These are phyloP conservation scores for Drosophila ogumai DNA, from an alignment of 1,140 invertebrate species.

Conservation along the genomic window DNA sequence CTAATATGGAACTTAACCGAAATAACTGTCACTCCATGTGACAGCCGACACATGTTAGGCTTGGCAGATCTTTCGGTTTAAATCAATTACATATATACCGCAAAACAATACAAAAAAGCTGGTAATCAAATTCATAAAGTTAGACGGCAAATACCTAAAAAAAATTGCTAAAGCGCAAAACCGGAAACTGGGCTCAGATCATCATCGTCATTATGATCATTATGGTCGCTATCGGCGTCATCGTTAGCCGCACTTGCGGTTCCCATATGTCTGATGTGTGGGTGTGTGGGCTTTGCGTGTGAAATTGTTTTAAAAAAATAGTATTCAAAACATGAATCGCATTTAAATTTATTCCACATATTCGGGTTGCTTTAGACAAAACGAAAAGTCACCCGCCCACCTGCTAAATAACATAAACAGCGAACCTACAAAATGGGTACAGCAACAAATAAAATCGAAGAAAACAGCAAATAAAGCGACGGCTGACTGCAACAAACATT, in stretches of 20 bases:
- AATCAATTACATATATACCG: conserved; percentile 68
- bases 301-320: conserved; percentile 8
- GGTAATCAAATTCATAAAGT: conserved; percentile 47
- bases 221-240: conserved; percentile 53
- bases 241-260: conserved; percentile 66
- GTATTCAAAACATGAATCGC: conserved; percentile 56
- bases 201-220: conserved; percentile 36
- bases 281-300: conserved; percentile 21
- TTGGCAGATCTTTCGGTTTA: conserved; percentile 64
- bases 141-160: conserved; percentile 29
- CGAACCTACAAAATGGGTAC: conserved; percentile 26
- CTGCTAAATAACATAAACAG: conserved; percentile 66
- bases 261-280: conserved; percentile 16
- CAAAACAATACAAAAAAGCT: conserved; percentile 43
- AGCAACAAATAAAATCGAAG: conserved; percentile 23
- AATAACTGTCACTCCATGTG: conserved; percentile 58
- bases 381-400: conserved; percentile 66
- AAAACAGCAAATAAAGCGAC: conserved; percentile 36
- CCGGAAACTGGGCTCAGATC: conserved; percentile 73
- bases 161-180: conserved; percentile 53
- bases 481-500: conserved; percentile 65
- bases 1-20: conserved; percentile 28
- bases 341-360: conserved; percentile 58
- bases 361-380: conserved; percentile 68
- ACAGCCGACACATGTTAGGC: conserved; percentile 68